Base-by-base conservation (phyloP, 2,797 vertebrate species). In the Capromys pilorides region DNA sequence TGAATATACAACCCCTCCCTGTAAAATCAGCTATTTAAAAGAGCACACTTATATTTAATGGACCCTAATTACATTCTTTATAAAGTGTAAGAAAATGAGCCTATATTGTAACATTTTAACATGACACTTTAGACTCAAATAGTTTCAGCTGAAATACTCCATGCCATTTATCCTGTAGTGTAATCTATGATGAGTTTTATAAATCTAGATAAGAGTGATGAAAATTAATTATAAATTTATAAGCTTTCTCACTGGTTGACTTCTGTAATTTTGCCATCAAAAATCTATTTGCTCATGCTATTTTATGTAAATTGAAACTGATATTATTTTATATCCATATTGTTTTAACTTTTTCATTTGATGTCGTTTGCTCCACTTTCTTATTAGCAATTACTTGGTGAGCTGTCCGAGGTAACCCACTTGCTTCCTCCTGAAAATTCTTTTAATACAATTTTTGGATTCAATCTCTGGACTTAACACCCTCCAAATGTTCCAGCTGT, bases 321-420 rank as follows among this genome's bases (percentile, higher is more conserved):
- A 90, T 91, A 91, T 45, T 87, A 45, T 94, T 90, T 94, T 92
- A 87, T 62, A 96, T 85, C 39, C 51, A 41, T 87, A 64, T 92
- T n/a, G 18, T 97, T 90, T 96, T 97, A 94, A 96, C 96, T 85
- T 93, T 91, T 91, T 97, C 96, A 4, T 97, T 97, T 97, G 78
- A 96, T 97, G 77, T 97, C 96, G 96, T 98, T 98, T 97, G 93
- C 97, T 98, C 98, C 94, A 80, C 97, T 97, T 97, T 88, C 31
- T 97, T 97, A 96, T 97, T 98, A 99, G 99, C 99, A 99, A 98
- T 98, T 99, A 98, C 98, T 99, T 97, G 99, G 99, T 93, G 99
- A 99, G 97, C 98, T 99, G 88, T 99, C 99, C 61, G 99, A 99
- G 99, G 99, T 99, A 99, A 99, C 97, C 83, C 87, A 82, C 97